Evolutionary conservation across 1,140 invertebrate species (phyloP), one percentile per base, ranked within the genome.

Genomic region (Solenopsis invicta): DNA sequence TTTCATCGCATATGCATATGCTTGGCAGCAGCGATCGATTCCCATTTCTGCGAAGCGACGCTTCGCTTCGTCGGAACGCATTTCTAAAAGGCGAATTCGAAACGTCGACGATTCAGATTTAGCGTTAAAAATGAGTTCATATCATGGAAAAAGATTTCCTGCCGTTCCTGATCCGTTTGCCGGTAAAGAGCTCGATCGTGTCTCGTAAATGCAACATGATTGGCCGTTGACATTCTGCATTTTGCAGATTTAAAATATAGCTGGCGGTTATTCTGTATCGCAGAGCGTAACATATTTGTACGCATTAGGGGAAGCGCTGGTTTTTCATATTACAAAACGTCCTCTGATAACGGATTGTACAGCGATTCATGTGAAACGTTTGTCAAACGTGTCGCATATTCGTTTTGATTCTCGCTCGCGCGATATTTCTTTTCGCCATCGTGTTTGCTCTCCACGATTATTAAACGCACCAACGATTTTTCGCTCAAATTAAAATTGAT

Each of bases 341-440:
- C 13, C 80, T 48, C 41, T 84, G 80, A 84, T 84, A 84, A 84
- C 69, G 50, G 45, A 84, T 74, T 71, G 69, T 75, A 37, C 80
- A 61, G 54, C 80, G 56, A 84, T 84, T 84, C 80, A 62, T 61
- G 45, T 75, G 37, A 61, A 84, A 59, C 80, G 80, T 84, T 84
- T 84, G 80, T 84, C 69, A 84, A 74, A 84, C 71, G 56, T 37
- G 52, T 45, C 29, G 69, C 69, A 50, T 84, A 84, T 84, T 84
- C 71, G n/a, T 75, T 84, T 74, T 84, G 69, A 62, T 84, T 74
- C 69, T 48, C 56, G 41, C 41, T 61, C 29, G 69, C 29, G 69
- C 45, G 69, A 74, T 84, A 84, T 84, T 75, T 84, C 41, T 84
- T 75, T 84, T 75, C 69, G 56, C 56, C 80, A 50, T 18, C 48